These are phyloP conservation scores for Corapipo altera DNA, from an alignment of 2,113 vertebrate species.

Conservation along the genomic window DNA sequence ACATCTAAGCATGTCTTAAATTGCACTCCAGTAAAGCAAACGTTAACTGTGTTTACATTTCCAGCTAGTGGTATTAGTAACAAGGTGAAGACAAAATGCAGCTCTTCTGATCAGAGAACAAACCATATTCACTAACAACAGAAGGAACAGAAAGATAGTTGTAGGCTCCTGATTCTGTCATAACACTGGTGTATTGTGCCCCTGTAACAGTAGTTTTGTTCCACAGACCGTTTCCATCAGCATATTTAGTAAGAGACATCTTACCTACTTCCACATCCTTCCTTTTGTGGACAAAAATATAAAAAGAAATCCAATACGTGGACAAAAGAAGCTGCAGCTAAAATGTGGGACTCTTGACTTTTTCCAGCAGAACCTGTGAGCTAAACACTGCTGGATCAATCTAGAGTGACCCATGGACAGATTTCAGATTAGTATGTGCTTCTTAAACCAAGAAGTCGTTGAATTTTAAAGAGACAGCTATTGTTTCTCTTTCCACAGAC, in stretches of 20 bases:
- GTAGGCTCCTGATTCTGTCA: neutral
- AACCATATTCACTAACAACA: neutral
- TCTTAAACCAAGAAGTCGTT: neutral
- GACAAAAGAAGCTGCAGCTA: neutral
- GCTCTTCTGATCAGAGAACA: neutral
- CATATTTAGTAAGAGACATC: neutral
- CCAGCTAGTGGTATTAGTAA: neutral
- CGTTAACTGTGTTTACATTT: neutral
- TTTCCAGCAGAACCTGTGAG: neutral
- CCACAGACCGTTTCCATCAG: neutral
- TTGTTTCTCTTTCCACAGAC: neutral
- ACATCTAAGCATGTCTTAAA: neutral
- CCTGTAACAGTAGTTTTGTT: neutral
- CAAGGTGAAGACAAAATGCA: neutral
- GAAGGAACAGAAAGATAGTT: neutral
- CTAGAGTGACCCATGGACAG: neutral
- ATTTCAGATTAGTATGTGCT: neutral
- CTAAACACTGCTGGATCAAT: neutral
- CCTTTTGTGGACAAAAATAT: neutral
- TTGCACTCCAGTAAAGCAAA: neutral
- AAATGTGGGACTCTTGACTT: neutral
- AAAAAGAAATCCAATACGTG: neutral
- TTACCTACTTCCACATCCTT: neutral
- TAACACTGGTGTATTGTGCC: neutral
- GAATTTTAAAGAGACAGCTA: neutral